Percentiles rank a stretch among this genome's conserved stretches.
Evolutionary conservation across 1,140 invertebrate species (phyloP).

Genomic region (Tyrophagus putrescentiae): DNA sequence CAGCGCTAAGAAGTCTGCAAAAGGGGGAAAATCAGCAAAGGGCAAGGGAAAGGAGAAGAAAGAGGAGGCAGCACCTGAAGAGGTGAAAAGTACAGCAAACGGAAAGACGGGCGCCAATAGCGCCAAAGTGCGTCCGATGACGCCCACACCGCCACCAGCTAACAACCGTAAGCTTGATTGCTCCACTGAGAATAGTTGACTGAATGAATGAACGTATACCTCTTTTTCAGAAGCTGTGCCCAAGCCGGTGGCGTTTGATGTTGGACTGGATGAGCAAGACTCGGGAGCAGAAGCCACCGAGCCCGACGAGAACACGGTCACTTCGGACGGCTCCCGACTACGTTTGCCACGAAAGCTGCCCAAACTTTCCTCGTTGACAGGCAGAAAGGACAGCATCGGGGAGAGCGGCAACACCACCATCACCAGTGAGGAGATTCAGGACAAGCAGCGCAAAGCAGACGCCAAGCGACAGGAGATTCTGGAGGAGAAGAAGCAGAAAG

Average conservation of each 20-base stretch:
- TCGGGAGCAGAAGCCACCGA: not conserved
- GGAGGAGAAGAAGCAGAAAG: slow-evolving; percentile 10
- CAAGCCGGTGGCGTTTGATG: slow-evolving; percentile 9
- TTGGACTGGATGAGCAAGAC: not conserved
- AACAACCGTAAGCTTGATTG: not conserved
- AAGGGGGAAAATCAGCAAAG: no score
- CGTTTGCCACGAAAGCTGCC: slow-evolving; percentile 1
- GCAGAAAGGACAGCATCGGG: not conserved
- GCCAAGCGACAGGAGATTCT: slow-evolving; percentile 5
- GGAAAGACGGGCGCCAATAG: slow-evolving; percentile 7
- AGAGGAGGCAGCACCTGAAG: no score
- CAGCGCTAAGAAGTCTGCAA: no score
- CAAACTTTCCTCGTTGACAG: not conserved
- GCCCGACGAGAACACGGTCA: not conserved
- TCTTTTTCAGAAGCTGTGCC: not conserved
- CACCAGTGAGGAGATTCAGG: slow-evolving; percentile 3
- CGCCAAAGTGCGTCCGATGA: slow-evolving; percentile 11
- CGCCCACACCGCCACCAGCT: slow-evolving; percentile 1
- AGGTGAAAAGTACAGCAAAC: no score
- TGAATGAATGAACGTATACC: not conserved
- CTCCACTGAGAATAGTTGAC: not conserved
- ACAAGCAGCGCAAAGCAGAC: slow-evolving; percentile 10
- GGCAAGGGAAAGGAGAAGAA: no score
- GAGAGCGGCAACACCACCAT: not conserved
- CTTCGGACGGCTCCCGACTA: not conserved